A percentile compares a stretch with the other conserved stretches of the same genome.
Evolutionary conservation across 2,113 vertebrate genomes (phyloP).

Genomic region (Balaeniceps rex): DNA sequence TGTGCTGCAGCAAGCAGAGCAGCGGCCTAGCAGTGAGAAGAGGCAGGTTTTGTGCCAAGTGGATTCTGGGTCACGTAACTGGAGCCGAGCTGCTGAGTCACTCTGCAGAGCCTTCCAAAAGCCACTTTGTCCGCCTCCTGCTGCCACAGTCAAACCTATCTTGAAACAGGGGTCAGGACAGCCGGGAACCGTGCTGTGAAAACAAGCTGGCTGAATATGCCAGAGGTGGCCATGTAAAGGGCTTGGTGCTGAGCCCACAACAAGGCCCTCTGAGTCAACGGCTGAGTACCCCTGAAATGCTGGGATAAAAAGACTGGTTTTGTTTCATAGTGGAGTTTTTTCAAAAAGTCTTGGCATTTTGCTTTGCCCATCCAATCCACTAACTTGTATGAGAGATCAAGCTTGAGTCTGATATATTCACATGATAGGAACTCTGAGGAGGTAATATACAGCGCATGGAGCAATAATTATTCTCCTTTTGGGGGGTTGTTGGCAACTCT

Average conservation of each 20-base stretch:
- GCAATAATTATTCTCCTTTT: background rate
- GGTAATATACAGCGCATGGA: background rate
- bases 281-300: background rate
- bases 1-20: background rate
- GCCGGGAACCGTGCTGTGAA: background rate
- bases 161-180: slow-evolving; percentile 27
- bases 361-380: background rate
- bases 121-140: background rate
- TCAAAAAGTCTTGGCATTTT: background rate
- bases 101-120: slow-evolving; percentile 25
- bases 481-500: background rate
- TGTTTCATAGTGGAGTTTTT: background rate
- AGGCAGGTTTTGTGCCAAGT: slow-evolving; percentile 33
- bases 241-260: background rate
- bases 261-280: background rate
- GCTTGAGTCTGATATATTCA: no score
- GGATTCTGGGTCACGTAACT: slow-evolving; percentile 28
- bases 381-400: background rate
- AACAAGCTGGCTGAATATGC: slow-evolving; percentile 1
- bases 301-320: background rate
- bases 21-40: background rate
- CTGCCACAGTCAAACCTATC: background rate
- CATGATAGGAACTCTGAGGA: background rate
- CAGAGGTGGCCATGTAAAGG: background rate
- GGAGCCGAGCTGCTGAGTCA: slow-evolving; percentile 49